Percentiles rank a stretch among this genome's conserved stretches.
Evolutionary conservation across 64 coral and sea anemone species (phyloP).

Genomic region (Acropora yongei): DNA sequence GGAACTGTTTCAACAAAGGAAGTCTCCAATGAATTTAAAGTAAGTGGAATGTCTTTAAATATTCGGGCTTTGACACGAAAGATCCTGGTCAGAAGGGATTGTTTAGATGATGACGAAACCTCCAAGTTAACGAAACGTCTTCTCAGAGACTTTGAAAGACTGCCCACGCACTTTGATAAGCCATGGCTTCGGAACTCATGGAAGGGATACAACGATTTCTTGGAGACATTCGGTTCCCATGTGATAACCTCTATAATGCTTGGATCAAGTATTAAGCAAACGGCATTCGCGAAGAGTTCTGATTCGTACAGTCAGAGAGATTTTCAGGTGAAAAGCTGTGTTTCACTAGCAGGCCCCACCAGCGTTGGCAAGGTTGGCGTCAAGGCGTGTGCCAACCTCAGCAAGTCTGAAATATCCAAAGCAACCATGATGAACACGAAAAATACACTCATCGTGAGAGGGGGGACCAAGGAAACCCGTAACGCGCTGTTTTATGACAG

Average conservation of each 20-base stretch:
- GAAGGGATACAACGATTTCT: constrained; percentile 48
- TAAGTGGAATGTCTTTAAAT: constrained; percentile 1
- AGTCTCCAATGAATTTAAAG: constrained; percentile 13
- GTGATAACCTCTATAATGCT: constrained; percentile 38
- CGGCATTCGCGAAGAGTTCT: constrained; percentile 23
- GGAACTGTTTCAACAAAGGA: neutral
- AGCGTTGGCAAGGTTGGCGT: constrained; percentile 4
- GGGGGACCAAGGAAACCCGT: constrained; percentile 26
- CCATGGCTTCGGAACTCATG: constrained; percentile 60
- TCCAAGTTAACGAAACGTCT: constrained; percentile 1
- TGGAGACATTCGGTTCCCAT: constrained; percentile 62
- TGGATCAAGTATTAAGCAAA: constrained; percentile 51
- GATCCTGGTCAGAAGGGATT: constrained; percentile 19
- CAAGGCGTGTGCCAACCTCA: constrained; percentile 17
- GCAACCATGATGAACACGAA: neutral
- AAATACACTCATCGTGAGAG: constrained; percentile 39
- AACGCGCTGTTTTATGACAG: neutral
- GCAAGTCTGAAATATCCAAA: constrained; percentile 10
- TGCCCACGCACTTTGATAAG: constrained; percentile 26
- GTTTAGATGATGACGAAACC: constrained; percentile 15
- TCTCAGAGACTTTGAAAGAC: constrained; percentile 29
- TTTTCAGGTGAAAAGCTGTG: constrained; percentile 10
- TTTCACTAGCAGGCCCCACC: constrained; percentile 20
- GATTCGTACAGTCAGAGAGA: constrained; percentile 42
- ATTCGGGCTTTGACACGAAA: neutral